These are phyloP conservation scores for Drosophila meridionalis DNA, from an alignment of 2,888 invertebrate species.

Conservation along the genomic window DNA sequence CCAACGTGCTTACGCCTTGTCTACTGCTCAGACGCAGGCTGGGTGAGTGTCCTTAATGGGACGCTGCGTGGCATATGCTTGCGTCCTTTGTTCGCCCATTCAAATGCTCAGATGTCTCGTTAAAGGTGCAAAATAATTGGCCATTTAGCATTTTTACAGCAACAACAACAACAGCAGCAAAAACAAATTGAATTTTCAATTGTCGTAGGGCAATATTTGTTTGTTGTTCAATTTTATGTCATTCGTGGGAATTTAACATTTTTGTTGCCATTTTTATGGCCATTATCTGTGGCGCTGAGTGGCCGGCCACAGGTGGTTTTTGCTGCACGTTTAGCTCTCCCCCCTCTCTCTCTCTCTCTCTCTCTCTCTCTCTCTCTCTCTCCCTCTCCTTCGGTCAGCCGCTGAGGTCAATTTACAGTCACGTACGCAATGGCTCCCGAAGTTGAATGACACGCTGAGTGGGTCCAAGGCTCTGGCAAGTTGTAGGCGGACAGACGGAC, in stretches of 20 bases:
- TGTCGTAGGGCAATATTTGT: slow-evolving; percentile 11
- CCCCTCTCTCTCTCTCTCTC: not conserved
- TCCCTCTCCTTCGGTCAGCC: slow-evolving; percentile 23
- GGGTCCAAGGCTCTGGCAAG: slow-evolving; percentile 31
- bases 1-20: slow-evolving; percentile 7
- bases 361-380: too few species aligned
- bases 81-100: slow-evolving; percentile 2
- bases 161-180: slow-evolving; percentile 10
- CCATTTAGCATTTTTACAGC: slow-evolving; percentile 61
- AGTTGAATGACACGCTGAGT: slow-evolving; percentile 64
- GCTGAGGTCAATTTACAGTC: slow-evolving; percentile 63
- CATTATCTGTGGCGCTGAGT: slow-evolving; percentile 30
- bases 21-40: slow-evolving; percentile 24
- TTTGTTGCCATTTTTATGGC: slow-evolving; percentile 48
- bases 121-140: slow-evolving; percentile 66
- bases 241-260: not conserved
- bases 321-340: slow-evolving; percentile 25
- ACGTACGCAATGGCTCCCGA: slow-evolving; percentile 40
- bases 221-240: slow-evolving; percentile 36
- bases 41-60: slow-evolving; percentile 35
- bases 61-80: slow-evolving; percentile 23
- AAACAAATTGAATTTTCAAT: slow-evolving; percentile 47
- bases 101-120: slow-evolving; percentile 41
- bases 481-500: not conserved
- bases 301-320: slow-evolving; percentile 65